phyloP scores from a whole-genome alignment of 2,797 vertebrate genomes.

The Novumbra hubbsi region DNA sequence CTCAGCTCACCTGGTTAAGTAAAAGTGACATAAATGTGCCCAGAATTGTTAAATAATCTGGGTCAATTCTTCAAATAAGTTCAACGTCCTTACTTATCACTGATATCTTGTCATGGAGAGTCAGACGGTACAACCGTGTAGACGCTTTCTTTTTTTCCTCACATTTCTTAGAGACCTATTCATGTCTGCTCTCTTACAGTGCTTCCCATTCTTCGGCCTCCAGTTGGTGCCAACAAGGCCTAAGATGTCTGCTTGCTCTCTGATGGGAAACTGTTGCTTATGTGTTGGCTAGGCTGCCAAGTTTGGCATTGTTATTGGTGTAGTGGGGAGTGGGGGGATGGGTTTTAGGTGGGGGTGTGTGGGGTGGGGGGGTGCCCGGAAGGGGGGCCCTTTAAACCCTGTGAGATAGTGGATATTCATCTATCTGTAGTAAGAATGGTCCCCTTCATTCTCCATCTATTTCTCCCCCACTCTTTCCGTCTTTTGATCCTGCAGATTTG shows the following conservation, averaged over 20 bases:
- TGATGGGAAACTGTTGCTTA: conserved; percentile 80
- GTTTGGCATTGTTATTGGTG: conserved; percentile 74
- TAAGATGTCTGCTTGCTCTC: conserved; percentile 67
- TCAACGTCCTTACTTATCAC: background rate
- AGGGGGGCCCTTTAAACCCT: conserved; percentile 71
- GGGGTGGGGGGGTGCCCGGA: conserved; percentile 35
- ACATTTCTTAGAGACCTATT: conserved; percentile 55
- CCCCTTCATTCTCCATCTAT: conserved; percentile 45
- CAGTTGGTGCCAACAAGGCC: conserved; percentile 66
- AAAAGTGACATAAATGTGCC: no score
- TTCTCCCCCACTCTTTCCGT: background rate
- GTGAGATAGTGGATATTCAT: conserved; percentile 65
- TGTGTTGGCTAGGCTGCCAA: conserved; percentile 71
- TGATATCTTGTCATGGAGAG: conserved; percentile 28
- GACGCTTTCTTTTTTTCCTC: conserved; percentile 35
- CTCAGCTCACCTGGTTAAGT: no score
- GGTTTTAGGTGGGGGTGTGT: conserved; percentile 11
- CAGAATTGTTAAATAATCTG: background rate
- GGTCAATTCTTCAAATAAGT: background rate
- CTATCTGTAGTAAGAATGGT: conserved; percentile 69
- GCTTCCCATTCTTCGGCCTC: conserved; percentile 65
- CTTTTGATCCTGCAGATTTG: conserved; percentile 53
- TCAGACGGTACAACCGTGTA: conserved; percentile 51
- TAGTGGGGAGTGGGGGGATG: conserved; percentile 18
- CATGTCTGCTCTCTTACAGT: conserved; percentile 72